phyloP scores from a whole-genome alignment of 2,888 invertebrate genomes.

The Drosophila anceps region DNA sequence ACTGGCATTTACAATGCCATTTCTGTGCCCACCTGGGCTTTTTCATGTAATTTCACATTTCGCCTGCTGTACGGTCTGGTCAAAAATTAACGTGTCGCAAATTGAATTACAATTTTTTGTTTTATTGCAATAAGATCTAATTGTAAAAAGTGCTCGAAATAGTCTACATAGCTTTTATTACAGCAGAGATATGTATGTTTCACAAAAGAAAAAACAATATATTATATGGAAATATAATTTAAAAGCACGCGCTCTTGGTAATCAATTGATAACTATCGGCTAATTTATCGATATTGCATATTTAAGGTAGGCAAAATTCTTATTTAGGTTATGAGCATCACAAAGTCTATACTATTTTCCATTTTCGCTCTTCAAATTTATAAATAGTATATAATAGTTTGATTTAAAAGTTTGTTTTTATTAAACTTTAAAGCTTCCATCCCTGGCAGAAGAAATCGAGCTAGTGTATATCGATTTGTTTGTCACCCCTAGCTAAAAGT shows the following conservation, averaged over 20 bases:
- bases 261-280: neutral
- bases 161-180: constrained; percentile 38
- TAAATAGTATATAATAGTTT: neutral
- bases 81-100: constrained; percentile 52
- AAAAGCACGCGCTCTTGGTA: constrained; percentile 8
- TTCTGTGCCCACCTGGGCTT: constrained; percentile 86
- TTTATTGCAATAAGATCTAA: constrained; percentile 32
- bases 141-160: constrained; percentile 50
- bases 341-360: neutral
- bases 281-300: constrained; percentile 3
- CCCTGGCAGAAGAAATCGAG: constrained; percentile 1
- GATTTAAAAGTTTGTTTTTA: neutral
- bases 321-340: rapidly evolving
- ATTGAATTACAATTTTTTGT: constrained; percentile 17
- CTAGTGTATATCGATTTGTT: neutral
- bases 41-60: constrained; percentile 86
- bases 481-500: constrained; percentile 22
- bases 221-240: neutral
- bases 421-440: neutral
- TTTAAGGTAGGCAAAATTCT: neutral
- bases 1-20: constrained; percentile 85
- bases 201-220: constrained; percentile 8
- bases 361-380: neutral
- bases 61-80: constrained; percentile 74
- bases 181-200: constrained; percentile 23